Conservation (phyloP, 2,113 vertebrate genomes). For the Amia ocellicauda region DNA sequence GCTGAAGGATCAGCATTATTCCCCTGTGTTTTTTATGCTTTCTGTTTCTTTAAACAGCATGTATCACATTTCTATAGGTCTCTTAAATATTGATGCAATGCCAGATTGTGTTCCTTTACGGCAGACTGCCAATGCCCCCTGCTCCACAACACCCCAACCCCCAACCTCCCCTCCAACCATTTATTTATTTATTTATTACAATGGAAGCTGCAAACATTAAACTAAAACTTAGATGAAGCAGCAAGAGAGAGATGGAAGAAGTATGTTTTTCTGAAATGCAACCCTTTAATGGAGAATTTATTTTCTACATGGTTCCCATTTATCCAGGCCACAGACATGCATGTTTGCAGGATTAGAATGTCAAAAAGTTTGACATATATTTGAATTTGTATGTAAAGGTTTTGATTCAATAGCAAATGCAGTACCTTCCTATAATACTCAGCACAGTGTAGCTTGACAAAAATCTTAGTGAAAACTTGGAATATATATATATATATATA, state of each 20-base stretch:
- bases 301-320: not conserved
- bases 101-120: slow-evolving; percentile 42
- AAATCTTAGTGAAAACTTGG: no score
- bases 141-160: slow-evolving; percentile 15
- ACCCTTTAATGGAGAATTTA: not conserved
- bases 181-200: not conserved
- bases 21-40: not conserved
- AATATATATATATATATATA: no score
- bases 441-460: no score
- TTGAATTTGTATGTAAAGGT: not conserved
- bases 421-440: no score
- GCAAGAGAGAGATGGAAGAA: not conserved
- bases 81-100: slow-evolving; percentile 54
- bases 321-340: not conserved
- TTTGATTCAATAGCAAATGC: not conserved
- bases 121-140: slow-evolving; percentile 1
- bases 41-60: slow-evolving; percentile 38
- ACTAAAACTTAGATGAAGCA: not conserved
- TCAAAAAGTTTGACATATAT: not conserved
- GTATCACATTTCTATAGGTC: slow-evolving; percentile 54
- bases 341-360: not conserved
- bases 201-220: not conserved
- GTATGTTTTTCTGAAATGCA: not conserved
- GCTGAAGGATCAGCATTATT: slow-evolving; percentile 50
- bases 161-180: slow-evolving; percentile 16